Conservation (phyloP, 2,113 vertebrate genomes). For the Megaleporinus macrocephalus region DNA sequence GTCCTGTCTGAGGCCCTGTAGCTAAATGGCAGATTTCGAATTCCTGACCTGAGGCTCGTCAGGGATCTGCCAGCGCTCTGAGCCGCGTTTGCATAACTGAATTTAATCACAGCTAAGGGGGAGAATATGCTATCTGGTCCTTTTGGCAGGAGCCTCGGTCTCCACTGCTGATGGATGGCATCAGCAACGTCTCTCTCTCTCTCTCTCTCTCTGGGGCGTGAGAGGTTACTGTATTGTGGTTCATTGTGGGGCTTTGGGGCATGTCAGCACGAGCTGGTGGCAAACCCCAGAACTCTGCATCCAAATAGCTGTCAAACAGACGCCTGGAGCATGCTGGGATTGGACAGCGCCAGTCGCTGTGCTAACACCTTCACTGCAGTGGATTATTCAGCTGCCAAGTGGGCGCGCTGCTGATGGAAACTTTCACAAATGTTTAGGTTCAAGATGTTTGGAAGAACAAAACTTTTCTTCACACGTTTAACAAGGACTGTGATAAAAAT, state of each 20-base stretch:
- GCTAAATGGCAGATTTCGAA: neutral
- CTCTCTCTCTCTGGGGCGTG: conserved; percentile 49
- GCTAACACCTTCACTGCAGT: conserved; percentile 55
- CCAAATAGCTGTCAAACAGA: conserved; percentile 68
- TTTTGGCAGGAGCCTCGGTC: conserved; percentile 54
- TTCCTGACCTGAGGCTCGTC: conserved; percentile 53
- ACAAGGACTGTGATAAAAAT: neutral
- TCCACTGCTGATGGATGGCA: conserved; percentile 63
- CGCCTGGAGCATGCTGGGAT: conserved; percentile 54
- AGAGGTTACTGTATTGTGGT: conserved; percentile 40
- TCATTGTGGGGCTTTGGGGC: conserved; percentile 57
- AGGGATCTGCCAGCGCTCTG: conserved; percentile 61
- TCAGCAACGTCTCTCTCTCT: conserved; percentile 60
- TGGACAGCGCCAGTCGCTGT: conserved; percentile 61
- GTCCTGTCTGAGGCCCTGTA: too few species aligned
- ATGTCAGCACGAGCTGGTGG: conserved; percentile 63
- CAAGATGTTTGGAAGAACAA: conserved; percentile 56
- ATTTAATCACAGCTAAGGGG: conserved; percentile 69
- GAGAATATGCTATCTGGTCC: conserved; percentile 42
- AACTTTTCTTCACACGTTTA: neutral
- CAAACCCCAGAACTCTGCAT: conserved; percentile 52
- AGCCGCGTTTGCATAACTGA: conserved; percentile 55
- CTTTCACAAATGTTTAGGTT: conserved; percentile 49
- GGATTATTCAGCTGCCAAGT: conserved; percentile 67
- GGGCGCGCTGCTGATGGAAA: conserved; percentile 23